A percentile compares a stretch with the other conserved stretches of the same genome.
phyloP scores from a whole-genome alignment of 2,888 invertebrate species.

The Parascotia fuliginaria region DNA sequence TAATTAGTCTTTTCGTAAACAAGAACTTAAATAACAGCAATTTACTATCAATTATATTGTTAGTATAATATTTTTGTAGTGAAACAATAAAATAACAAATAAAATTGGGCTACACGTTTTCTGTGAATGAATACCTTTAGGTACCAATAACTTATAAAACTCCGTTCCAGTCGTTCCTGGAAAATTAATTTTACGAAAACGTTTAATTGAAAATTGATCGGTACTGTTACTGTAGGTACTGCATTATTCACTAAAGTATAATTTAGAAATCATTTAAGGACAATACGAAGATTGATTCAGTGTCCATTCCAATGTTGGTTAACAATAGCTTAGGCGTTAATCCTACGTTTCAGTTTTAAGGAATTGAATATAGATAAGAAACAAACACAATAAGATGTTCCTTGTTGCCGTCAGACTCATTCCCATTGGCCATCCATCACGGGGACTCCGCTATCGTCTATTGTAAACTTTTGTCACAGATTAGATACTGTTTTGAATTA shows the following conservation, averaged over 20 bases:
- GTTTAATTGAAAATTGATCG: neutral
- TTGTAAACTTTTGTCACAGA: constrained; percentile 49
- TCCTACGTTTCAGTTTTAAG: constrained; percentile 44
- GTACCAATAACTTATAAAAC: too few species aligned
- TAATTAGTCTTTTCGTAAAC: too few species aligned
- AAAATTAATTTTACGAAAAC: neutral
- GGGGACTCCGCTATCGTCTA: constrained; percentile 42
- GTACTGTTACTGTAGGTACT: neutral
- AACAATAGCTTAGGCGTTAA: constrained; percentile 39
- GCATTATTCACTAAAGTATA: neutral
- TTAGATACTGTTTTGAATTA: constrained; percentile 47
- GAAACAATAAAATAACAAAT: too few species aligned
- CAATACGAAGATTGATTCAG: constrained; percentile 42
- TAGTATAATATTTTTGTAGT: too few species aligned
- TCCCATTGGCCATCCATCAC: constrained; percentile 59
- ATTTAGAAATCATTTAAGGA: constrained; percentile 14
- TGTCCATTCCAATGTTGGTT: constrained; percentile 30
- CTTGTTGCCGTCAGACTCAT: constrained; percentile 46
- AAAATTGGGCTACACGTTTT: too few species aligned
- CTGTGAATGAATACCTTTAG: too few species aligned
- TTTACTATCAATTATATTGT: too few species aligned
- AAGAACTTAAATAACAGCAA: too few species aligned
- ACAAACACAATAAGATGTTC: constrained; percentile 45
- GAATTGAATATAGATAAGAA: constrained; percentile 39
- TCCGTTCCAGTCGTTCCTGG: too few species aligned